Percentiles rank a stretch among this genome's conserved stretches.
These are phyloP conservation scores for Lepetodrilus schrolli DNA, from an alignment of 2,888 invertebrate species.

Conservation along the genomic window DNA sequence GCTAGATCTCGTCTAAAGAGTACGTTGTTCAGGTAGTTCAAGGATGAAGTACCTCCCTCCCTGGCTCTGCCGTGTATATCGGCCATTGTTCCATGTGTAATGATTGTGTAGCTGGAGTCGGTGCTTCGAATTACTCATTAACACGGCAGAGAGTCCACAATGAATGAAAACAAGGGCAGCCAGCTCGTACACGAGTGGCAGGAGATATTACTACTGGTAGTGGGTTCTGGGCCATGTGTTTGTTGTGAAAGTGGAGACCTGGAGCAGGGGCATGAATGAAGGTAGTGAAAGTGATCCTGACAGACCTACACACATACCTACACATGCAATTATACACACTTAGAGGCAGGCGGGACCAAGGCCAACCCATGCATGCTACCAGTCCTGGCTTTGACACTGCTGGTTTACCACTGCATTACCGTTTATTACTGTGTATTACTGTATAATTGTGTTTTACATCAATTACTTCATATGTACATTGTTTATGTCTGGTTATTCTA, in stretches of 20 bases:
- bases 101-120: no score
- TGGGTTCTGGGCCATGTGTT: constrained; percentile 23
- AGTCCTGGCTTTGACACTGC: not conserved
- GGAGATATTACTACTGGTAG: constrained; percentile 9
- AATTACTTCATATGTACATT: no score
- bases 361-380: not conserved
- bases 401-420: not conserved
- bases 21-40: no score
- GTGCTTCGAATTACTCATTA: constrained; percentile 5
- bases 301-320: not conserved
- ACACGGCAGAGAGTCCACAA: not conserved
- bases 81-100: no score
- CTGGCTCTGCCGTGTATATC: no score
- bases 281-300: constrained; percentile 16
- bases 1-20: no score
- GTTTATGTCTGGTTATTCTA: no score
- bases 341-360: not conserved
- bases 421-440: not conserved
- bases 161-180: not conserved
- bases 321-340: not conserved
- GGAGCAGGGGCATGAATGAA: constrained; percentile 10
- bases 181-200: not conserved
- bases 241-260: constrained; percentile 20
- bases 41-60: no score
- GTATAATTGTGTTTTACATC: no score